Evolutionary conservation across 37 sponge, comb jelly and placozoan species (phyloP).

Genomic region (Oscarella lobularis): DNA sequence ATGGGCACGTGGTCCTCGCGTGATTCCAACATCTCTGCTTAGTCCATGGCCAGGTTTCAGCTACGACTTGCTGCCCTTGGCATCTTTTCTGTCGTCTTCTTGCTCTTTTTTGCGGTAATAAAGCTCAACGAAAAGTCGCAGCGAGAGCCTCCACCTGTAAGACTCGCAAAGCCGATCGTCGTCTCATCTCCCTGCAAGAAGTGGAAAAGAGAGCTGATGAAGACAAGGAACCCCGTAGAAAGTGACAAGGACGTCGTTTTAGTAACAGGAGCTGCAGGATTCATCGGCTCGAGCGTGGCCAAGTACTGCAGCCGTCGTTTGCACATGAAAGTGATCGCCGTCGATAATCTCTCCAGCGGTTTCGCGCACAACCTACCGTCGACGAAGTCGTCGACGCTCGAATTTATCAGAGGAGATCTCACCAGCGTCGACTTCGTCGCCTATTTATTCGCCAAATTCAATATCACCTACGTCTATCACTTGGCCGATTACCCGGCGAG

Average conservation of each 20-base stretch:
- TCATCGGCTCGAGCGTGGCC: not conserved
- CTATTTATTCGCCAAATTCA: not conserved
- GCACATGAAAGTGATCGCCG: not conserved
- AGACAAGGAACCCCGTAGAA: no score
- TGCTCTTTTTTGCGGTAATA: no score
- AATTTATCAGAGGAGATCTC: not conserved
- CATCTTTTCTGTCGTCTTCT: no score
- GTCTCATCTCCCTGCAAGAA: no score
- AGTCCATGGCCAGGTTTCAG: no score
- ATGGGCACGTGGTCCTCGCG: no score
- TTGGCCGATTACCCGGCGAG: not conserved
- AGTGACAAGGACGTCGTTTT: not conserved
- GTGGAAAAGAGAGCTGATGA: no score
- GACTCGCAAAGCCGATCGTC: no score
- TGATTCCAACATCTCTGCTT: no score
- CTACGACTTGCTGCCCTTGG: no score
- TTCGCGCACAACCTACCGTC: not conserved
- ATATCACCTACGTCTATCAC: constrained; percentile 4
- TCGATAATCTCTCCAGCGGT: constrained; percentile 4
- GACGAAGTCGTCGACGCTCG: not conserved
- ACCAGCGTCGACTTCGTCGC: not conserved
- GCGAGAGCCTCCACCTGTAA: no score
- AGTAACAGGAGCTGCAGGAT: not conserved
- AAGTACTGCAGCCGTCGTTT: not conserved
- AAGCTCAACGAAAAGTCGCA: no score